These are phyloP conservation scores for Pelagia noctiluca DNA, from an alignment of 30 jellyfish, hydroid and myxozoan genomes.

Conservation along the genomic window DNA sequence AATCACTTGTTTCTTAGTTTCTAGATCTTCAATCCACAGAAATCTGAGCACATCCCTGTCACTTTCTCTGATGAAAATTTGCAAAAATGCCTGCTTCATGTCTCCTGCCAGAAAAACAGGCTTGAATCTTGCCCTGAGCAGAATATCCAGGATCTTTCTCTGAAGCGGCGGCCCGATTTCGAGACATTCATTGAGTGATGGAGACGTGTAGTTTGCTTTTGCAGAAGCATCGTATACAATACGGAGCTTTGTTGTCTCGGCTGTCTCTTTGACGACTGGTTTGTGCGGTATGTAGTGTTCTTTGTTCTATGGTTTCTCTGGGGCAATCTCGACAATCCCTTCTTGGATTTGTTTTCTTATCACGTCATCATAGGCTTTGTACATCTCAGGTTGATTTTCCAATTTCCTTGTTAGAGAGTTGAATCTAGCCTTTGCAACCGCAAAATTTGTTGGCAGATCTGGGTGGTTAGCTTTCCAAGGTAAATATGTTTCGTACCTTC, in stretches of 20 bases:
- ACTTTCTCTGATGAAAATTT: slow-evolving; percentile 58
- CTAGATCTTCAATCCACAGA: slow-evolving; percentile 47
- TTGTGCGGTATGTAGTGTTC: slow-evolving; percentile 70
- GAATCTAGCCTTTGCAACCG: slow-evolving; percentile 57
- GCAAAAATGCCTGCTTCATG: no score
- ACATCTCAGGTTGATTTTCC: slow-evolving; percentile 48
- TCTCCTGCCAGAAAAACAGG: no score
- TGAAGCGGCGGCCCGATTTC: slow-evolving; percentile 80
- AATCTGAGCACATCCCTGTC: slow-evolving; percentile 61
- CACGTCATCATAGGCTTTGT: slow-evolving; percentile 42
- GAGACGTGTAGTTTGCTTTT: slow-evolving; percentile 28
- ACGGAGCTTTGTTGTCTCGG: slow-evolving; percentile 70
- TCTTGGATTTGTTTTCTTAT: slow-evolving; percentile 58
- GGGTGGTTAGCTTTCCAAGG: slow-evolving; percentile 43
- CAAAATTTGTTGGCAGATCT: slow-evolving; percentile 27
- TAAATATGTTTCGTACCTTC: slow-evolving; percentile 45
- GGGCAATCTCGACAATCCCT: slow-evolving; percentile 76
- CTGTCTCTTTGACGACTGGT: slow-evolving; percentile 69
- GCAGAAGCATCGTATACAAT: slow-evolving; percentile 78
- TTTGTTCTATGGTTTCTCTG: slow-evolving; percentile 42
- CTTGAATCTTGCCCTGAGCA: slow-evolving; percentile 56
- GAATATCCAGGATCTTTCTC: slow-evolving; percentile 36
- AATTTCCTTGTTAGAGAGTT: slow-evolving; percentile 29
- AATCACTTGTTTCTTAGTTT: neutral
- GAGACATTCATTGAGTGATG: slow-evolving; percentile 80